A percentile compares a stretch with the other conserved stretches of the same genome.
These are phyloP conservation scores for Arizona elegans DNA, from an alignment of 2,113 vertebrate species.

Conservation along the genomic window DNA sequence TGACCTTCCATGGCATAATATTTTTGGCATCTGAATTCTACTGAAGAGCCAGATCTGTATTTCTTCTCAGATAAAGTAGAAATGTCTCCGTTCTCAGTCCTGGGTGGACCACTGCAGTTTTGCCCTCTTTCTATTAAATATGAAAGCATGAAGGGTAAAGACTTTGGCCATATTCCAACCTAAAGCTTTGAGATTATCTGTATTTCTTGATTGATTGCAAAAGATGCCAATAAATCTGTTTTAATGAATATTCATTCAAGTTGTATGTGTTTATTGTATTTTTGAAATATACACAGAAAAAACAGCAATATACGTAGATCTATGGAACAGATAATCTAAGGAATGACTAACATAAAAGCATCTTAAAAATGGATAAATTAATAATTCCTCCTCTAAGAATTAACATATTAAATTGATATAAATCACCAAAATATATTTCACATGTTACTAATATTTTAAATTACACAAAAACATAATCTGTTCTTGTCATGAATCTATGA, in stretches of 20 bases:
- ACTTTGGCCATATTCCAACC: background rate
- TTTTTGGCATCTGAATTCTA: slow-evolving; percentile 8
- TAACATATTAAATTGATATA: too few species aligned
- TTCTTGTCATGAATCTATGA: too few species aligned
- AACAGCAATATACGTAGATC: background rate
- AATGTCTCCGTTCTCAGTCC: background rate
- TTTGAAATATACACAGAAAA: background rate
- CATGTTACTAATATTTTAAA: too few species aligned
- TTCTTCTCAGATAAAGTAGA: background rate
- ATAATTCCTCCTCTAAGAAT: too few species aligned
- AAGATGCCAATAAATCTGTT: background rate
- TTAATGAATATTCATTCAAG: background rate
- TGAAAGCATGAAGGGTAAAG: background rate
- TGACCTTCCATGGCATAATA: background rate
- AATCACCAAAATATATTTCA: too few species aligned
- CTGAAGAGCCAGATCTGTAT: background rate
- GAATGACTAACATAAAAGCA: too few species aligned
- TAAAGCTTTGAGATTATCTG: background rate
- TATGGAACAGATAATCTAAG: too few species aligned
- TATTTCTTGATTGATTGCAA: background rate
- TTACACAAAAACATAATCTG: too few species aligned
- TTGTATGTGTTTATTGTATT: background rate
- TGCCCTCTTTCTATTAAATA: background rate
- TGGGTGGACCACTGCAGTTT: background rate
- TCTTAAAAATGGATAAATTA: too few species aligned